Evolutionary conservation across 2,888 invertebrate species (phyloP).

Genomic region (Macrophya annulata): DNA sequence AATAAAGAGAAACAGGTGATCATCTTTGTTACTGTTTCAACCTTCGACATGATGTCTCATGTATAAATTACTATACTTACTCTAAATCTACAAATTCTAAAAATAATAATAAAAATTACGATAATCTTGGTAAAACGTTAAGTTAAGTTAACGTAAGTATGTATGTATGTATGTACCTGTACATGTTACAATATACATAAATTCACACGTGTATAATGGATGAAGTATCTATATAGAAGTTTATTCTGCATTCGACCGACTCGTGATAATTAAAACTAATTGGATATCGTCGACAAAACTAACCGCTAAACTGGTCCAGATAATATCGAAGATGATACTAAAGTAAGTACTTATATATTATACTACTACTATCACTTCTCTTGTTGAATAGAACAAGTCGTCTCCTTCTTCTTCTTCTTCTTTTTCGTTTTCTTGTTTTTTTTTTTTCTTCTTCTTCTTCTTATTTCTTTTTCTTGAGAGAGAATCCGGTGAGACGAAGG

Average conservation of each 20-base stretch:
- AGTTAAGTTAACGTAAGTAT: background rate
- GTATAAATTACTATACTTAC: conserved; percentile 5
- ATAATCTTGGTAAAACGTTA: background rate
- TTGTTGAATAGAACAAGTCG: background rate
- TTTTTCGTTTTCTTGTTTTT: background rate
- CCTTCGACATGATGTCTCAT: conserved; percentile 5
- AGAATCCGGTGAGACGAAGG: background rate
- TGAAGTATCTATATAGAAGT: background rate
- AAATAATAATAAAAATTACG: background rate
- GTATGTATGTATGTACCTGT: no score
- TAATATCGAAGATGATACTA: background rate
- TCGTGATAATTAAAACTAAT: conserved; percentile 51
- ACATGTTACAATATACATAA: no score
- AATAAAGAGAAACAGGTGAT: background rate
- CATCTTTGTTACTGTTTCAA: background rate
- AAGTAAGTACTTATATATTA: no score
- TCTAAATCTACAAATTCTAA: background rate
- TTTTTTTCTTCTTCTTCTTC: background rate
- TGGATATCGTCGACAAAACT: conserved; percentile 34
- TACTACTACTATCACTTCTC: background rate
- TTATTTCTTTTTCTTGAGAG: background rate
- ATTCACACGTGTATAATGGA: background rate
- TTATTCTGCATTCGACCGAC: background rate
- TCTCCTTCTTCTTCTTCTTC: background rate
- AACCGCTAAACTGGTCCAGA: conserved; percentile 39